phyloP scores from a whole-genome alignment of 2,888 invertebrate genomes.

The Dynastes hyllus region DNA sequence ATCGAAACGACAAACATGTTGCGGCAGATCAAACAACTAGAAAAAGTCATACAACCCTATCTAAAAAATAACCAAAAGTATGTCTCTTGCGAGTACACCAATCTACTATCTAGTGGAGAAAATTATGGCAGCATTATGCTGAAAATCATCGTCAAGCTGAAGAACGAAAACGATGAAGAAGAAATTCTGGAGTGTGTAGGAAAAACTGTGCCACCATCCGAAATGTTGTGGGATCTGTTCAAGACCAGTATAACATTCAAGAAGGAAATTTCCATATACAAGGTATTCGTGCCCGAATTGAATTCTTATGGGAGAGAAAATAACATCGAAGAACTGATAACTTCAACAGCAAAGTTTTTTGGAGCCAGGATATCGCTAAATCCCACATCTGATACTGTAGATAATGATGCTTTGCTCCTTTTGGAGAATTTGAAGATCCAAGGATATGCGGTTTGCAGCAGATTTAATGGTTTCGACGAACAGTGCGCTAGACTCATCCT shows the following conservation, averaged over 20 bases:
- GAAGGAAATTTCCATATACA: conserved; percentile 74
- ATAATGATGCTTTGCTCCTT: conserved; percentile 73
- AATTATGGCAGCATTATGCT: conserved; percentile 76
- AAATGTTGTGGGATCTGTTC: conserved; percentile 71
- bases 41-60: conserved; percentile 26
- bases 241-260: conserved; percentile 71
- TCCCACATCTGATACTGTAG: conserved; percentile 63
- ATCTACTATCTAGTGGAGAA: conserved; percentile 73
- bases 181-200: conserved; percentile 71
- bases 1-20: neutral
- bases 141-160: conserved; percentile 61
- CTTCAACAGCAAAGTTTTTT: conserved; percentile 69
- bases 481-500: conserved; percentile 70
- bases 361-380: conserved; percentile 69
- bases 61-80: conserved; percentile 34
- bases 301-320: conserved; percentile 69
- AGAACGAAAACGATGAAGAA: conserved; percentile 40
- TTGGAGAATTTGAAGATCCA: conserved; percentile 72
- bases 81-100: conserved; percentile 62
- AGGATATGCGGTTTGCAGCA: conserved; percentile 71
- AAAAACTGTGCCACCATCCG: conserved; percentile 73
- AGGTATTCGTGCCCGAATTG: conserved; percentile 70
- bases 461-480: conserved; percentile 71
- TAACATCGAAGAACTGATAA: conserved; percentile 64
- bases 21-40: conserved; percentile 60